Evolutionary conservation across 2,888 invertebrate species (phyloP), one percentile per base, ranked within the genome.

Genomic region (Nowickia ferox): DNA sequence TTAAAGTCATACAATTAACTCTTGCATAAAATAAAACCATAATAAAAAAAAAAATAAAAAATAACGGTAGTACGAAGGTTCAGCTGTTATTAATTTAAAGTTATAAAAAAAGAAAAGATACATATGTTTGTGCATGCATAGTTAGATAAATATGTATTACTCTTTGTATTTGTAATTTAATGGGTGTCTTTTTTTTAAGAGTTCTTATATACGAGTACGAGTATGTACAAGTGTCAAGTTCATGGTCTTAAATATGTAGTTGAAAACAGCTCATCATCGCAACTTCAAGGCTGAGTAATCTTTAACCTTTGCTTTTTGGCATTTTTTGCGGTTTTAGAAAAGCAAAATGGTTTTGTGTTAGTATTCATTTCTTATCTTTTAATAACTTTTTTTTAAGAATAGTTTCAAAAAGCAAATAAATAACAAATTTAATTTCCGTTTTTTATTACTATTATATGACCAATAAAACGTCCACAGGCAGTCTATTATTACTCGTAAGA

Each of bases 181-280:
- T 9, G 6, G 9, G n/a, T 2, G 15, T 30, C 30, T 30, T 30
- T n/a, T 30, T n/a, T 63, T 9, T 15, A 15, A 65, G 22, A n/a
- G n/a, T 17, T 46, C 17, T 53, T 17, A n/a, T n/a, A n/a, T 57
- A 8, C 9, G 22, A 11, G 22, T 13, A 9, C 9, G 19, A 55
- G 17, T 48, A 46, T 40, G 48, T 48, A 22, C 55, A 51, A 84
- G 71, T 84, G 84, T 76, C 80, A 84, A 84, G 84, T 76, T 84
- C 80, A 84, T 80, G 84, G 76, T 84, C 66, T n/a, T 84, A 40
- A 76, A 78, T 74, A 30, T 5, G 5, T 5, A 68, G 22, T 57
- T 65, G 65, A 44, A 22, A 40, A 48, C 9, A 19, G 15, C 40
- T 30, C 22, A 22, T 10, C 15, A 11, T 46, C 0, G 1, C 15